phyloP scores from a whole-genome alignment of 1,140 invertebrate genomes.

The Megalonaias nervosa region DNA sequence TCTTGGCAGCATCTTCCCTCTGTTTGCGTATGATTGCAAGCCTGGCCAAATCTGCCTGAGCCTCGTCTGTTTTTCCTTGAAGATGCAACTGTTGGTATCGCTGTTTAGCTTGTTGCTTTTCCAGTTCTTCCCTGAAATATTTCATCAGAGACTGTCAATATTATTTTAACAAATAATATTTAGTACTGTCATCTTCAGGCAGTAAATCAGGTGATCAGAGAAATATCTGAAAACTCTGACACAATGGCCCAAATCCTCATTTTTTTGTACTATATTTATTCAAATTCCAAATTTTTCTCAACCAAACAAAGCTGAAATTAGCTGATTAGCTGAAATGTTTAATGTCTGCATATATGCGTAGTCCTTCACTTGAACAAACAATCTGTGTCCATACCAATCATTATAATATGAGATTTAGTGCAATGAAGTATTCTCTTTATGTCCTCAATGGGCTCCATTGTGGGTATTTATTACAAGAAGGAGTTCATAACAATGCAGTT shows the following conservation, averaged over 20 bases:
- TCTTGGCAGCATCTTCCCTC: constrained; percentile 92
- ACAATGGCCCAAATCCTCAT: neutral
- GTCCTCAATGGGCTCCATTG: too few species aligned
- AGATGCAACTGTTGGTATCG: constrained; percentile 94
- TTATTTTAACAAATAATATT: neutral
- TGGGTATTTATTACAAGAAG: too few species aligned
- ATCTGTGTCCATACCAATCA: too few species aligned
- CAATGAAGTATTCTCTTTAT: too few species aligned
- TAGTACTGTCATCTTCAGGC: neutral
- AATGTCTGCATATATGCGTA: too few species aligned
- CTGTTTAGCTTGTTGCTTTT: constrained; percentile 88
- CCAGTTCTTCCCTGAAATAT: constrained; percentile 87
- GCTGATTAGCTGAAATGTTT: too few species aligned
- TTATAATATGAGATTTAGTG: too few species aligned
- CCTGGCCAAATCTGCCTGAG: constrained; percentile 92
- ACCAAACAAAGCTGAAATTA: too few species aligned
- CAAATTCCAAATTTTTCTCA: too few species aligned
- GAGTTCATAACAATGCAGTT: too few species aligned
- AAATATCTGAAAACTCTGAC: neutral
- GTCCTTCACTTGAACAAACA: too few species aligned
- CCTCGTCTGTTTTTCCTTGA: constrained; percentile 95
- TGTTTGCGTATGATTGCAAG: constrained; percentile 92
- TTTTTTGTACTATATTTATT: neutral
- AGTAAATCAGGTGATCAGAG: neutral
- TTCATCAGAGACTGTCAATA: neutral